Evolutionary conservation across 2,888 invertebrate species (phyloP), one percentile per base, ranked within the genome.

Genomic region (Lypha dubia): DNA sequence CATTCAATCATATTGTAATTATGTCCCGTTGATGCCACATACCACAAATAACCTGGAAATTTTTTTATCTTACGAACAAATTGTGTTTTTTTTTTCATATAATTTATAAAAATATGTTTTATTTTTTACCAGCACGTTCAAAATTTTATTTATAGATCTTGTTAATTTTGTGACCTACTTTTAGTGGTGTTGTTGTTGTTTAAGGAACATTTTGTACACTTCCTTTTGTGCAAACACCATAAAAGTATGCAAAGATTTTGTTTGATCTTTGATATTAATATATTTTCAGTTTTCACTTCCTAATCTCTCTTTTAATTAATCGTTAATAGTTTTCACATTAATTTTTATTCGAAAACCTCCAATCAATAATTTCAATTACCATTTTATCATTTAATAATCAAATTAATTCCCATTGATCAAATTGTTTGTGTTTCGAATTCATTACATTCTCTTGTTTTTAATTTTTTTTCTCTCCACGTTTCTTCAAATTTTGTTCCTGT

Each of bases 401-500:
- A 62, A 41, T 75, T 67, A 68, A 63, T 44, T 11, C 35, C 53
- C 68, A 75, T 70, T 53, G 46, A 70, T 56, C 38, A 41, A 63
- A 65, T 44, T 56, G 60, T 77, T 77, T 77, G 60, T 51, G 38
- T 76, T 58, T 46, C 53, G 53, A 65, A 77, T 74, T 74, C 79
- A 67, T 79, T 44, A 68, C 65, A 65, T 71, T 77, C 28, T 77
- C 65, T 73, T 77, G n/a, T 79, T 73, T 35, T 76, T 75, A 51
- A 35, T 76, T 49, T 79, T 76, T 75, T 75, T 60, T 86, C 77
- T 85, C 80, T 87, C 82, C 81, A 83, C 85, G 68, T 85, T 86
- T 83, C 83, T 86, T 83, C 84, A 65, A 85, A 20, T 81, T 87
- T 68, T 87, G 87, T 91, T 92, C 28, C 68, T 93, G 92, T 94